A percentile compares a stretch with the other conserved stretches of the same genome.
phyloP scores from a whole-genome alignment of 2,113 vertebrate genomes.

The Equus quagga region DNA sequence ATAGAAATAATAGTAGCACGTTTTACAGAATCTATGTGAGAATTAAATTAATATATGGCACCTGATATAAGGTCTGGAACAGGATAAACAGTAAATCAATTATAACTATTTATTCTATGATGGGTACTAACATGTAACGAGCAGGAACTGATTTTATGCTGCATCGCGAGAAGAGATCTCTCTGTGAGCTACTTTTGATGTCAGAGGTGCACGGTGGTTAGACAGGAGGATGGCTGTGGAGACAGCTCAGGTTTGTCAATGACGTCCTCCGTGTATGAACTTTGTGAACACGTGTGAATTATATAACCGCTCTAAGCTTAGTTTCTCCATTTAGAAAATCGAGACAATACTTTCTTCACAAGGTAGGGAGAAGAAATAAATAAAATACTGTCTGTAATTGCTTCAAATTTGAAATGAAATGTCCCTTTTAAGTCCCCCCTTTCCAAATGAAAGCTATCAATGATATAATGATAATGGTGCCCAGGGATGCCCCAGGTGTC shows the following conservation, averaged over 20 bases:
- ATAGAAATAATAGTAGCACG: fast-evolving
- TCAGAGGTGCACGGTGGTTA: background rate
- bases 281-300: background rate
- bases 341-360: background rate
- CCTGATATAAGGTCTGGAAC: no score
- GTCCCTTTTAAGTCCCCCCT: background rate
- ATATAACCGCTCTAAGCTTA: no score
- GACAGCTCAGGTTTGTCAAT: background rate
- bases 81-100: no score
- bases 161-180: fast-evolving
- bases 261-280: fast-evolving
- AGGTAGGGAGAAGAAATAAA: background rate
- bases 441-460: background rate
- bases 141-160: no score
- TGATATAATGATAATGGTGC: fast-evolving
- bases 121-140: fast-evolving
- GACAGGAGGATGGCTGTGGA: no score
- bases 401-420: background rate
- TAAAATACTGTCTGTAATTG: background rate
- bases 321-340: background rate
- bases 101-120: background rate
- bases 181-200: no score
- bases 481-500: background rate
- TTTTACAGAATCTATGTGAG: background rate
- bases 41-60: background rate